These are phyloP conservation scores for Balaeniceps rex DNA, from an alignment of 2,113 vertebrate species.

Conservation along the genomic window DNA sequence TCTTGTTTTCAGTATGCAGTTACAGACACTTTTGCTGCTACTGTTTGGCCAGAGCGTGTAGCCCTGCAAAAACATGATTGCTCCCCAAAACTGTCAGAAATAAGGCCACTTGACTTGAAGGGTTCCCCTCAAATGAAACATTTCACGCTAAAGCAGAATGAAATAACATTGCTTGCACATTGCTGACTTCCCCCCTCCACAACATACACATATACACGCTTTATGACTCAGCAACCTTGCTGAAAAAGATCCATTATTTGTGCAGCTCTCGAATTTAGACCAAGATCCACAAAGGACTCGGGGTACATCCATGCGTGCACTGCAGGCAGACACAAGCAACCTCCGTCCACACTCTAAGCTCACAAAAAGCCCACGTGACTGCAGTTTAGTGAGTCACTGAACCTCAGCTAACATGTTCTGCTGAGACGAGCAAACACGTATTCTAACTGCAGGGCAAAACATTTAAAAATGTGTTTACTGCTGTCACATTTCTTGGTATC, in stretches of 20 bases:
- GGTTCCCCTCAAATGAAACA: background rate
- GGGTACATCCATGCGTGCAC: background rate
- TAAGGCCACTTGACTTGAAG: background rate
- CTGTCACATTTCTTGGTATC: conserved; percentile 8
- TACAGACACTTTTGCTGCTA: background rate
- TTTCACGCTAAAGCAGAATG: background rate
- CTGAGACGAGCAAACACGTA: conserved; percentile 23
- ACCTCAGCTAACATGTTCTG: conserved; percentile 49
- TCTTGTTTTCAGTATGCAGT: background rate
- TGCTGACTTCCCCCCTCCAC: background rate
- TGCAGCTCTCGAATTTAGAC: conserved; percentile 19
- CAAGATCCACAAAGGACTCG: background rate
- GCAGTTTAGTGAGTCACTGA: conserved; percentile 36
- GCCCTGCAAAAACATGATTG: background rate
- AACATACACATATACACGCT: background rate
- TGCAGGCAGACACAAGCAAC: conserved; percentile 3
- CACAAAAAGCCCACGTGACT: conserved; percentile 13
- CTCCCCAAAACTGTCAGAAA: background rate
- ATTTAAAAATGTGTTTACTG: conserved; percentile 12
- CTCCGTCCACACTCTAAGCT: background rate
- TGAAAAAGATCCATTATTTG: conserved; percentile 13
- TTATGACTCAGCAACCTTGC: background rate
- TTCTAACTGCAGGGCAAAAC: conserved; percentile 18
- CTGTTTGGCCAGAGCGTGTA: background rate
- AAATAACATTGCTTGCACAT: background rate